These are phyloP conservation scores for Diplodus puntazzo DNA, from an alignment of 2,797 vertebrate species.

Conservation along the genomic window DNA sequence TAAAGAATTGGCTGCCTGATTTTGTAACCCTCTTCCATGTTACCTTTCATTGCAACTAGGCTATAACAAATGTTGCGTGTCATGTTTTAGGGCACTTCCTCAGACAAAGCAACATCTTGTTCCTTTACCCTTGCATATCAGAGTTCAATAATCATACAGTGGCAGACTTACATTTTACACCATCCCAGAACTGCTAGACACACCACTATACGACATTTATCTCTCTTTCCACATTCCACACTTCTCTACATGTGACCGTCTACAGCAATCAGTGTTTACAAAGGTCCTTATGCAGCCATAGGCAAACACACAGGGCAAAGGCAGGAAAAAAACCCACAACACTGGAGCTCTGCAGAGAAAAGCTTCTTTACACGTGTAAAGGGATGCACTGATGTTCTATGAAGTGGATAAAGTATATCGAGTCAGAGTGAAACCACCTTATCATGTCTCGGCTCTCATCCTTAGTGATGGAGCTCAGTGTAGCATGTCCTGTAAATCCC, in stretches of 20 bases:
- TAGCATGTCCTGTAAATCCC: conserved; percentile 39
- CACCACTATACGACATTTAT: neutral
- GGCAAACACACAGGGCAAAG: neutral
- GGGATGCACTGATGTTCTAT: conserved; percentile 11
- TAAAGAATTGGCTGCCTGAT: too few species aligned
- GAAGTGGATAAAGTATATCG: conserved; percentile 8
- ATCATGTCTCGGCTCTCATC: conserved; percentile 5
- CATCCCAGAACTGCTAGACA: neutral
- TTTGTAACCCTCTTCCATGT: too few species aligned
- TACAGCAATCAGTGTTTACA: neutral
- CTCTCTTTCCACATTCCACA: neutral
- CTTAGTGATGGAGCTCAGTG: conserved; percentile 36
- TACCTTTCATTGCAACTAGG: neutral
- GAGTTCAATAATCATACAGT: neutral
- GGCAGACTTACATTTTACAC: neutral
- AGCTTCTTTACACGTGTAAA: neutral
- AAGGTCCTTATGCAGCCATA: neutral
- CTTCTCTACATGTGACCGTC: neutral
- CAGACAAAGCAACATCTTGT: neutral
- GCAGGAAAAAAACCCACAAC: neutral
- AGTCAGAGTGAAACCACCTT: conserved; percentile 23
- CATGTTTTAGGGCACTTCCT: neutral
- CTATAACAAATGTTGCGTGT: neutral
- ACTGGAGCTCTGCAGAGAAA: neutral
- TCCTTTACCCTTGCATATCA: neutral